phyloP scores from a whole-genome alignment of 2,888 invertebrate species.

The Chymomyza procnemis region DNA sequence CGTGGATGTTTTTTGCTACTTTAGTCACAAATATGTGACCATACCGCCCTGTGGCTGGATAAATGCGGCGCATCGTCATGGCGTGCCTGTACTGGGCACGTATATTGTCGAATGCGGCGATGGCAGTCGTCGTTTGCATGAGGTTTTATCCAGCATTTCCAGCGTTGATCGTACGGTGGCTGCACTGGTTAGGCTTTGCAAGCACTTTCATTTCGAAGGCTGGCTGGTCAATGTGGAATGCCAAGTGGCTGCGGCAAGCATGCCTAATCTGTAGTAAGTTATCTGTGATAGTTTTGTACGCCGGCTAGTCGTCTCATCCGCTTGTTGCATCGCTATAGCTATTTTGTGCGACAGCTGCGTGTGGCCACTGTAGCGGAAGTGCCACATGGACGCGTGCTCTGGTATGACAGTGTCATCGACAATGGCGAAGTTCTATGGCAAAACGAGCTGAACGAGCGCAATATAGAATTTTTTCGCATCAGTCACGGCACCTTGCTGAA shows the following conservation, averaged over 20 bases:
- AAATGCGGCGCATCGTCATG: constrained; percentile 93
- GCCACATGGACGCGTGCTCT: constrained; percentile 86
- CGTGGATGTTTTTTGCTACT: constrained; percentile 97
- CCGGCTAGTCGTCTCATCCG: too few relatives aligned
- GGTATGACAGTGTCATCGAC: constrained; percentile 96
- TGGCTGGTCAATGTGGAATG: constrained; percentile 99
- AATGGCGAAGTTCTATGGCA: constrained; percentile 93
- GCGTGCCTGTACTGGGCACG: constrained; percentile 93
- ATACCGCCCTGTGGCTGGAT: constrained; percentile 97
- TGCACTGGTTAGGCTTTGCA: constrained; percentile 85
- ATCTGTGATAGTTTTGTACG: too few relatives aligned
- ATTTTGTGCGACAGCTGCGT: constrained; percentile 70
- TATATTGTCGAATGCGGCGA: constrained; percentile 91
- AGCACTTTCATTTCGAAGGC: constrained; percentile 92
- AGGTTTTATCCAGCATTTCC: constrained; percentile 82
- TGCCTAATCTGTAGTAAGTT: constrained; percentile 72
- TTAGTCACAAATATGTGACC: constrained; percentile 96
- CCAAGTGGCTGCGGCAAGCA: constrained; percentile 63
- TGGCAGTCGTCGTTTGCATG: constrained; percentile 83
- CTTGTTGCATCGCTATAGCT: constrained; percentile 44
- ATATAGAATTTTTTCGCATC: constrained; percentile 88
- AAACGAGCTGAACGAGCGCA: constrained; percentile 90
- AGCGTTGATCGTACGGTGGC: constrained; percentile 83
- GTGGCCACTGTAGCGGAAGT: constrained; percentile 46
- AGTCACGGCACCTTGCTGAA: constrained; percentile 97